These are phyloP conservation scores for Campopleginae sp. DNA, from an alignment of 2,888 invertebrate genomes.

Conservation along the genomic window DNA sequence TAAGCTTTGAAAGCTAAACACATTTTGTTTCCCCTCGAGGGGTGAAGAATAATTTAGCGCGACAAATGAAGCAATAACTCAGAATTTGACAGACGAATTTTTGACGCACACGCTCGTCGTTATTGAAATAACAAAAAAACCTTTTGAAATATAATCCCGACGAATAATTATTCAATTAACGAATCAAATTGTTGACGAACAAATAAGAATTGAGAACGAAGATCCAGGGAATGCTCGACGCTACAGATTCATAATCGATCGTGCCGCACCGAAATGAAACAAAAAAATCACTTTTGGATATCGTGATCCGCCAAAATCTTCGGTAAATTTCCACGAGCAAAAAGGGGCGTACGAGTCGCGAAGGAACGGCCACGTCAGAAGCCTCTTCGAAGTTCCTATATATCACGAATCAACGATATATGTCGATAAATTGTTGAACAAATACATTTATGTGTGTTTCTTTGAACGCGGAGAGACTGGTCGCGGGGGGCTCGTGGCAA, in stretches of 20 bases:
- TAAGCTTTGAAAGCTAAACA: background rate
- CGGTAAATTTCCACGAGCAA: conserved; percentile 76
- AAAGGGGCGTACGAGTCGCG: conserved; percentile 33
- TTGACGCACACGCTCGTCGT: background rate
- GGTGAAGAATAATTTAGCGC: background rate
- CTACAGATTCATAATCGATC: background rate
- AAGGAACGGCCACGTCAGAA: conserved; percentile 54
- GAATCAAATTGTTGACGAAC: no score
- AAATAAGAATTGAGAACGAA: background rate
- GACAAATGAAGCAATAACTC: conserved; percentile 3
- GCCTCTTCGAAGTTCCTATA: background rate
- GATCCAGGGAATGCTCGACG: background rate
- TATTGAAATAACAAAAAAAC: background rate
- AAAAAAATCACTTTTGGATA: background rate
- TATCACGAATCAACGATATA: conserved; percentile 4
- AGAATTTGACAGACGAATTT: background rate
- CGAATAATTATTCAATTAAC: background rate
- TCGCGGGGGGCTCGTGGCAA: conserved; percentile 15
- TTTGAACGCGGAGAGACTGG: background rate
- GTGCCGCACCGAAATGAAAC: background rate
- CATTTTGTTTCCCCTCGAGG: conserved; percentile 4
- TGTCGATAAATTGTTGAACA: background rate
- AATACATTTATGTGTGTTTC: background rate
- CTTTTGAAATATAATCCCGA: background rate
- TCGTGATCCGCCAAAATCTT: background rate